Percentiles rank a stretch among this genome's conserved stretches.
Evolutionary conservation across 1,140 invertebrate genomes (phyloP).

Genomic region (Aphelenchoides besseyi): DNA sequence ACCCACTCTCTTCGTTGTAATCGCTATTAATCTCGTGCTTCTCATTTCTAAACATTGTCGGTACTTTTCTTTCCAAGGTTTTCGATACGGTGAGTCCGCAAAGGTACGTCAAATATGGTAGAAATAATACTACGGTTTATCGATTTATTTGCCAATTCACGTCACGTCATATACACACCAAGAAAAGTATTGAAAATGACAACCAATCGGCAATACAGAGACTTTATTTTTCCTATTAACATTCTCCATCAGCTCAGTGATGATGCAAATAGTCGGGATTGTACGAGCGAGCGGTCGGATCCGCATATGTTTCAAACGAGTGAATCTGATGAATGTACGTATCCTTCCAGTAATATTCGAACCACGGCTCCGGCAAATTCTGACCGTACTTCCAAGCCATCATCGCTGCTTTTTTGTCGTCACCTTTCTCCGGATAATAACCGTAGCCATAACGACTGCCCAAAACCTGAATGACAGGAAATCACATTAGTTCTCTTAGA

Average conservation of each 20-base stretch:
- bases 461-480: slow-evolving; percentile 54
- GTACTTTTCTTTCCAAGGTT: no score
- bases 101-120: no score
- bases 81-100: no score
- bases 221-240: no score
- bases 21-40: no score
- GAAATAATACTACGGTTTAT: no score
- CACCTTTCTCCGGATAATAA: slow-evolving; percentile 45
- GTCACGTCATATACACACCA: not conserved
- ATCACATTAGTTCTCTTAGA: slow-evolving; percentile 24
- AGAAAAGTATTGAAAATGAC: no score
- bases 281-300: slow-evolving; percentile 38
- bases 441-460: slow-evolving; percentile 55
- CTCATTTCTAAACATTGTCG: no score
- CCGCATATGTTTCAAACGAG: slow-evolving; percentile 39
- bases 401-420: slow-evolving; percentile 29
- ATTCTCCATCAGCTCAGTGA: slow-evolving; percentile 4
- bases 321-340: slow-evolving; percentile 47
- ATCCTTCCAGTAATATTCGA: slow-evolving; percentile 53
- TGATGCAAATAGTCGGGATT: slow-evolving; percentile 53
- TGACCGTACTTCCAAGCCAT: slow-evolving; percentile 24
- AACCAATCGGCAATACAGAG: no score
- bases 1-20: no score
- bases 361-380: slow-evolving; percentile 55
- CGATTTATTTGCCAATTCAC: not conserved